Evolutionary conservation across 2,113 vertebrate species (phyloP).

Genomic region (Notarius quadriscutis): DNA sequence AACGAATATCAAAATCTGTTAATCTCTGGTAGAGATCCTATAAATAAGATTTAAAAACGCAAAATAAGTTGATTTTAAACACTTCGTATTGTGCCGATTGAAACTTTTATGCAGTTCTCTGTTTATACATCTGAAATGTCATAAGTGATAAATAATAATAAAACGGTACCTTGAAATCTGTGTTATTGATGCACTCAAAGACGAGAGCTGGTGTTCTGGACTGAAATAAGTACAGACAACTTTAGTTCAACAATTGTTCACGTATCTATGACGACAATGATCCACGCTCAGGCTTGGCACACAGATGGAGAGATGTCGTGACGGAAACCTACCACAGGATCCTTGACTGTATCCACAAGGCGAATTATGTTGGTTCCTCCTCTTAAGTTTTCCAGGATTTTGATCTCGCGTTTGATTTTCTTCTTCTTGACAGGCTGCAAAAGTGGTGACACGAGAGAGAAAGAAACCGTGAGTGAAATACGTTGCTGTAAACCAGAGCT

Average conservation of each 20-base stretch:
- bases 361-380: conserved; percentile 99
- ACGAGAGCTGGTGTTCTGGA: conserved; percentile 98
- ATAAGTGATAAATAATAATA: neutral
- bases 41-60: conserved; percentile 51
- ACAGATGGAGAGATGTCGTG: neutral
- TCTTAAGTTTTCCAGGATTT: conserved; percentile 95
- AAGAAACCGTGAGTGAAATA: neutral
- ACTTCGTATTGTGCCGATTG: neutral
- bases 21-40: conserved; percentile 99
- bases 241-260: neutral
- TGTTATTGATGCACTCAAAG: conserved; percentile 99
- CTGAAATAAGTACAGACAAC: conserved; percentile 65
- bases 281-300: neutral
- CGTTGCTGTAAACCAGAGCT: neutral
- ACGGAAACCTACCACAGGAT: conserved; percentile 88
- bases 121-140: neutral
- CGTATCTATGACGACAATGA: neutral
- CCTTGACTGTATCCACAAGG: conserved; percentile 96
- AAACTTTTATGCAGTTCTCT: neutral
- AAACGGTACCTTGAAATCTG: conserved; percentile 95
- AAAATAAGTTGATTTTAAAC: neutral
- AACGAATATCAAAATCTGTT: conserved; percentile 98
- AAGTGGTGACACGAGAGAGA: neutral
- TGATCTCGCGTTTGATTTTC: conserved; percentile 99
- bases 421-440: conserved; percentile 98